These are phyloP conservation scores for Hycleus cichorii DNA, from an alignment of 1,140 invertebrate species.

Conservation along the genomic window DNA sequence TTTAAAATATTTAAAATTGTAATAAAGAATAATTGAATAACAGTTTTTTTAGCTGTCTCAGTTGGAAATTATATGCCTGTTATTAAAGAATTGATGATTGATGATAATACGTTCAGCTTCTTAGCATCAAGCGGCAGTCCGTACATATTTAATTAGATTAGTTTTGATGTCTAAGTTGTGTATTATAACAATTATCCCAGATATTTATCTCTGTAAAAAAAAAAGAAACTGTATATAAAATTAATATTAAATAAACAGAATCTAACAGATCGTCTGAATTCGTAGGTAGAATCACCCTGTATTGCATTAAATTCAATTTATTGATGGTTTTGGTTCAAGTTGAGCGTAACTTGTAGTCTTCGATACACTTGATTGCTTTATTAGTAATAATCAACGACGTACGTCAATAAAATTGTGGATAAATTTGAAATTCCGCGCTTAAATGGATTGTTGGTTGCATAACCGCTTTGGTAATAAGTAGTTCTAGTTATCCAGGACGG, in stretches of 20 bases:
- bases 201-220: conserved; percentile 34
- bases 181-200: conserved; percentile 35
- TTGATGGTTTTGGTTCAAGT: no score
- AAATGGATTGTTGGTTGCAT: no score
- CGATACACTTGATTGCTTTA: no score
- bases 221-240: conserved; percentile 24
- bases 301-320: no score
- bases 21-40: conserved; percentile 10
- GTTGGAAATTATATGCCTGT: background rate
- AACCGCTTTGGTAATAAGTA: no score
- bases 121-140: conserved; percentile 20
- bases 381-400: no score
- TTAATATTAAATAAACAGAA: conserved; percentile 25
- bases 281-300: no score
- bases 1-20: conserved; percentile 6
- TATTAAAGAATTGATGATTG: background rate
- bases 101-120: conserved; percentile 17
- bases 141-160: conserved; percentile 31
- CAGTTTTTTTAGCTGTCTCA: conserved; percentile 9
- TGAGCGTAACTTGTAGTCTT: no score
- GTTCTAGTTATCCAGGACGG: no score
- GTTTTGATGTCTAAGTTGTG: conserved; percentile 34
- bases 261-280: background rate
- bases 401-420: no score
- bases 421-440: no score